Percentiles rank a stretch among this genome's conserved stretches.
phyloP scores from a whole-genome alignment of 2,797 vertebrate species.

The Melanotaenia maccullochi region DNA sequence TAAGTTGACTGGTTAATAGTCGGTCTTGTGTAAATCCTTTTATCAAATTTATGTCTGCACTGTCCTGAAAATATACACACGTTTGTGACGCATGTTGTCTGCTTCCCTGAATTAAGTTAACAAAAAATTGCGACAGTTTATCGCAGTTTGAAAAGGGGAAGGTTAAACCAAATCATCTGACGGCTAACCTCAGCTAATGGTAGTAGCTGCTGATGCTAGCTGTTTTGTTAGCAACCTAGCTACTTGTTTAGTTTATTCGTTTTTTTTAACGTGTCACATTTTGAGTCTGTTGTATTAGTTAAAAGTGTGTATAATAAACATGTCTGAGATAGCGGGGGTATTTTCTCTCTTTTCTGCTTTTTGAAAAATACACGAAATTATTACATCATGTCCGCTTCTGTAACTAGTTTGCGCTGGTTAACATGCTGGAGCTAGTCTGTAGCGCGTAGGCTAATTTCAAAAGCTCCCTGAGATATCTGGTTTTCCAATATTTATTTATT shows the following conservation, averaged over 20 bases:
- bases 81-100: fast-evolving
- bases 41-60: fast-evolving
- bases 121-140: fast-evolving
- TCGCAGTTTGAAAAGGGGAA: background rate
- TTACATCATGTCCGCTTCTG: conserved; percentile 22
- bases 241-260: background rate
- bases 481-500: background rate
- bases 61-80: fast-evolving
- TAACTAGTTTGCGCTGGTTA: conserved; percentile 3
- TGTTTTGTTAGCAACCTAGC: background rate
- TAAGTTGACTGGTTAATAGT: conserved; percentile 44
- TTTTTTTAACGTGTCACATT: fast-evolving
- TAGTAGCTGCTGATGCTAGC: background rate
- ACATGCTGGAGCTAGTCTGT: background rate
- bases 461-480: background rate
- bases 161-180: conserved; percentile 39
- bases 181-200: conserved; percentile 34
- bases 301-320: no score
- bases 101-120: fast-evolving
- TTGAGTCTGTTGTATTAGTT: background rate
- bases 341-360: background rate
- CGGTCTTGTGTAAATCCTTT: conserved; percentile 38
- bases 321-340: background rate
- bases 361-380: background rate
- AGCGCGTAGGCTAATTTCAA: background rate